Conservation (phyloP, 2,888 invertebrate genomes). For the Nasonia oneida region DNA sequence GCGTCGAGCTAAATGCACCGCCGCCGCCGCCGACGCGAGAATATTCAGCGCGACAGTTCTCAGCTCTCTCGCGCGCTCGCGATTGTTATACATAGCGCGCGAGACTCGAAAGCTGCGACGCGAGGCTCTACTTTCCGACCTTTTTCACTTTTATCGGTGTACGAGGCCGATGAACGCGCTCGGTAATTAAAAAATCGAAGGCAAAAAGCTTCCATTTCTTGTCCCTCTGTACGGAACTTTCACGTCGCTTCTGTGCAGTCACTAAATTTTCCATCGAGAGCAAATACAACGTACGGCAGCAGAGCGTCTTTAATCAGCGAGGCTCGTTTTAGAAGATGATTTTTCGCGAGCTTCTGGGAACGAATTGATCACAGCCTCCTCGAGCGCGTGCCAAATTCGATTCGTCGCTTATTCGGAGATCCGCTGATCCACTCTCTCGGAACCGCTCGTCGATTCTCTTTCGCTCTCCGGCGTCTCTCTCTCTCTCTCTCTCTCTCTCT, state of each 20-base stretch:
- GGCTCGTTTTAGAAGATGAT: background rate
- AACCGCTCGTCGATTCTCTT: conserved; percentile 30
- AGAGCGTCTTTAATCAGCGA: background rate
- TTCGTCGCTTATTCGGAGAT: conserved; percentile 13
- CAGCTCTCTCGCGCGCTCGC: background rate
- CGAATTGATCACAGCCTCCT: conserved; percentile 9
- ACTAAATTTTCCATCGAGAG: background rate
- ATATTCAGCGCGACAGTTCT: conserved; percentile 32
- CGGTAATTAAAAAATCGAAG: conserved; percentile 36
- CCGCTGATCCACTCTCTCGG: background rate
- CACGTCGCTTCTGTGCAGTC: background rate
- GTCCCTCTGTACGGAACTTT: background rate
- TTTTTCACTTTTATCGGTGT: conserved; percentile 35
- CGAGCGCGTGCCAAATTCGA: conserved; percentile 20
- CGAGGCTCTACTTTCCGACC: conserved; percentile 30
- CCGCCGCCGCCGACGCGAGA: conserved; percentile 11
- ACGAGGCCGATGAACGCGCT: conserved; percentile 19
- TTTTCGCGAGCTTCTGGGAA: background rate
- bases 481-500: background rate
- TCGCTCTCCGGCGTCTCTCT: background rate
- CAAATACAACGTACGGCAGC: background rate
- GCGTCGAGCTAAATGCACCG: background rate
- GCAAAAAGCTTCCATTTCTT: background rate
- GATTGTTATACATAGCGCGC: conserved; percentile 27
- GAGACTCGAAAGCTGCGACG: conserved; percentile 21